Percentiles rank a stretch among this genome's conserved stretches.
Evolutionary conservation across 2,113 vertebrate species (phyloP).

Genomic region (Chrysochloris asiatica): DNA sequence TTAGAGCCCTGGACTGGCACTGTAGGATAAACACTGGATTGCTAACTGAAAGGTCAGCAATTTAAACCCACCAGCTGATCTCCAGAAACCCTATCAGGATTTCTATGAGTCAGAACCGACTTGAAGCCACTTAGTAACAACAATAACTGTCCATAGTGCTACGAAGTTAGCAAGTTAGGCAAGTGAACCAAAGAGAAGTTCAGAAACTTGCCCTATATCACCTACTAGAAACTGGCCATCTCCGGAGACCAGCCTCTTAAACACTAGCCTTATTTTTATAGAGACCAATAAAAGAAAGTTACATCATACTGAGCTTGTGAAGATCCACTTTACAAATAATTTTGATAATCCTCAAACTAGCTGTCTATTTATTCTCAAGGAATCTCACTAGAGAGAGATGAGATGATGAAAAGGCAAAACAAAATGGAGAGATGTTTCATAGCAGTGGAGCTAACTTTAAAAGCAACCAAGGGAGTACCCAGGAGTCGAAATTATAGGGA

Average conservation of each 20-base stretch:
- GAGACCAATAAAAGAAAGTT: neutral
- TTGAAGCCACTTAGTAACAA: too few species aligned
- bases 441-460: neutral
- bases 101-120: too few species aligned
- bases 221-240: neutral
- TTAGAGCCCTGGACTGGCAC: neutral
- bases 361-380: too few species aligned
- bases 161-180: neutral
- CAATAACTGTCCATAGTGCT: too few species aligned
- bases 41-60: too few species aligned
- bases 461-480: neutral
- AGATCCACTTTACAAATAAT: neutral
- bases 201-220: neutral
- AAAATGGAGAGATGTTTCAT: too few species aligned
- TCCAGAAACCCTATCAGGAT: too few species aligned
- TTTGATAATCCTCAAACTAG: too few species aligned
- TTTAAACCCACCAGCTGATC: too few species aligned
- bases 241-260: neutral
- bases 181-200: conserved; percentile 5
- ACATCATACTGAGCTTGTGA: neutral
- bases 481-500: neutral
- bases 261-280: neutral
- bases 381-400: too few species aligned
- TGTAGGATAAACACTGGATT: too few species aligned
- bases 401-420: too few species aligned